Evolutionary conservation across 2,888 invertebrate genomes (phyloP).

Genomic region (Hoplodrina ambigua): DNA sequence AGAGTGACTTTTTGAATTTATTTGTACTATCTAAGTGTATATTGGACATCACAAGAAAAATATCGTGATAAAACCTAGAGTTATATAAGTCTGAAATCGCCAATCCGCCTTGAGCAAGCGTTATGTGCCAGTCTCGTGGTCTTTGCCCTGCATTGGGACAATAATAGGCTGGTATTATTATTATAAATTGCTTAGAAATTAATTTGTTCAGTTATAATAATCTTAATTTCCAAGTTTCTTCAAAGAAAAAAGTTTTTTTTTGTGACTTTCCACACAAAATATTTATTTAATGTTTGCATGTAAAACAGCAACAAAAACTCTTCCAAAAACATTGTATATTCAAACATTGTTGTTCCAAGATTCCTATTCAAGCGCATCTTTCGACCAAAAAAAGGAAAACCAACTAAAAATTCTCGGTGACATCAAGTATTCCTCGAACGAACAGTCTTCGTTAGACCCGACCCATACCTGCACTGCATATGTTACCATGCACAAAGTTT

Average conservation of each 20-base stretch:
- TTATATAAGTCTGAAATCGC: too few species aligned
- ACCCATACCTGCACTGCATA: constrained; percentile 89
- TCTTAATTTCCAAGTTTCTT: too few species aligned
- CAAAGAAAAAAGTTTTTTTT: not conserved
- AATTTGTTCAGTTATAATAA: not conserved
- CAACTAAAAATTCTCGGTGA: constrained; percentile 74
- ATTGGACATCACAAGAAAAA: too few species aligned
- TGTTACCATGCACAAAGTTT: constrained; percentile 82
- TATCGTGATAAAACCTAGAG: too few species aligned
- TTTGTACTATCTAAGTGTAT: too few species aligned
- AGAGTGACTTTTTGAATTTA: too few species aligned
- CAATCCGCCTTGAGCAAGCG: too few species aligned
- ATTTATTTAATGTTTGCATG: not conserved
- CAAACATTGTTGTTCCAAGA: constrained; percentile 58
- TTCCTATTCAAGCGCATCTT: constrained; percentile 46
- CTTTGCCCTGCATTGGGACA: too few species aligned
- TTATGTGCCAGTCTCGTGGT: too few species aligned
- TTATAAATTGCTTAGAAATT: too few species aligned
- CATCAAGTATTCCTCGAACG: constrained; percentile 86
- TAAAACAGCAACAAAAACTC: constrained; percentile 3
- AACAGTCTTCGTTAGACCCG: constrained; percentile 85
- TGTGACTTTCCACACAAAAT: not conserved
- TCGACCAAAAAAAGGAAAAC: constrained; percentile 47
- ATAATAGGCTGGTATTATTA: too few species aligned
- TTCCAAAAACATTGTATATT: constrained; percentile 50